These are phyloP conservation scores for Myiozetetes cayanensis DNA, from an alignment of 2,113 vertebrate genomes.

Conservation along the genomic window DNA sequence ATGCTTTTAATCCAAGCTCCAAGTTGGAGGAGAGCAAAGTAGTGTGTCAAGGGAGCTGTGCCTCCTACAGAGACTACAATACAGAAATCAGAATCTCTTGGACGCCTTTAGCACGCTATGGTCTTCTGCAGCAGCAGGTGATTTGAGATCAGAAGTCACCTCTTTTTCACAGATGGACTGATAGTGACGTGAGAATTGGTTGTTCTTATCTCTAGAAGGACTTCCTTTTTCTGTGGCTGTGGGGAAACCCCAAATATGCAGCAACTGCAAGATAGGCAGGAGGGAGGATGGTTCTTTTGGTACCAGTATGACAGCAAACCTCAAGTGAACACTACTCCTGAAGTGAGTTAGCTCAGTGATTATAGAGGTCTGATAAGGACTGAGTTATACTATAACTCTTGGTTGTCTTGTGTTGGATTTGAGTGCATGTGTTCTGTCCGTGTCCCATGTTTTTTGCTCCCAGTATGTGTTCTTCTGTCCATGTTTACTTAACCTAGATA, in stretches of 20 bases:
- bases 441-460: neutral
- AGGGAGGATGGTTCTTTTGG: neutral
- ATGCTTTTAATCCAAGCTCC: neutral
- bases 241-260: neutral
- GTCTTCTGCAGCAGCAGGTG: neutral
- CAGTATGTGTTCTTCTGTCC: neutral
- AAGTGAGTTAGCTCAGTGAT: neutral
- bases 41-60: neutral
- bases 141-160: neutral
- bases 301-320: neutral
- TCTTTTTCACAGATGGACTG: neutral
- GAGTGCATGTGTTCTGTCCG: neutral
- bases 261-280: neutral
- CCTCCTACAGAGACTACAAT: neutral
- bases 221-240: neutral
- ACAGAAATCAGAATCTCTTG: neutral
- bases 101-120: neutral
- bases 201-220: neutral
- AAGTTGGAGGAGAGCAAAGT: neutral
- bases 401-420: neutral
- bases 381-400: neutral
- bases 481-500: neutral
- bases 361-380: neutral
- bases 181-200: neutral
- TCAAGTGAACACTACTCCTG: neutral